Conservation (phyloP, 2,113 vertebrate species). For the Gopherus flavomarginatus region DNA sequence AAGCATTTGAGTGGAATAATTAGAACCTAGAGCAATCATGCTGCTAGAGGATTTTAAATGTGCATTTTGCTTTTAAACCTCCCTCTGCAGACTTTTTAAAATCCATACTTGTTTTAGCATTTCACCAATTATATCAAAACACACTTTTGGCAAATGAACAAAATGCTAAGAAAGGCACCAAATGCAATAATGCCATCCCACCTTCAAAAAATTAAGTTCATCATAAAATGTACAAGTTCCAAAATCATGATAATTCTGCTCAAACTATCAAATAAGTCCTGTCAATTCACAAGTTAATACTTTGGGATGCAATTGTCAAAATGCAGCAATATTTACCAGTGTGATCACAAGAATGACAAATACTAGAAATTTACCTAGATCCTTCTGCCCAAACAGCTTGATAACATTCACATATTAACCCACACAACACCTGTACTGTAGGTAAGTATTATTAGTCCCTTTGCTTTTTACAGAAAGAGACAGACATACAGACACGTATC, state of each 20-base stretch:
- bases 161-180: background rate
- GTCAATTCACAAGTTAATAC: background rate
- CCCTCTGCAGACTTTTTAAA: background rate
- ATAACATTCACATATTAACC: background rate
- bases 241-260: background rate
- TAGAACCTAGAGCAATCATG: background rate
- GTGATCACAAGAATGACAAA: accelerated
- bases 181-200: background rate
- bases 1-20: background rate
- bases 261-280: background rate
- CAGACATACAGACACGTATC: background rate
- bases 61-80: background rate
- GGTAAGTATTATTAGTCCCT: background rate
- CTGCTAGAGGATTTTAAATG: background rate
- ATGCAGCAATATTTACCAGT: background rate
- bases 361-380: background rate
- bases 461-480: background rate
- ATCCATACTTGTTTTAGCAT: background rate
- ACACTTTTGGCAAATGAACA: background rate
- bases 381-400: background rate
- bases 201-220: background rate
- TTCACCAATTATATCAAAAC: accelerated
- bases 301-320: background rate
- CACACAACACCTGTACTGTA: accelerated
- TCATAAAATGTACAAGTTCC: background rate